Percentiles rank a stretch among this genome's conserved stretches.
Evolutionary conservation across 2,797 vertebrate species (phyloP).

Genomic region (Catharus ustulatus): DNA sequence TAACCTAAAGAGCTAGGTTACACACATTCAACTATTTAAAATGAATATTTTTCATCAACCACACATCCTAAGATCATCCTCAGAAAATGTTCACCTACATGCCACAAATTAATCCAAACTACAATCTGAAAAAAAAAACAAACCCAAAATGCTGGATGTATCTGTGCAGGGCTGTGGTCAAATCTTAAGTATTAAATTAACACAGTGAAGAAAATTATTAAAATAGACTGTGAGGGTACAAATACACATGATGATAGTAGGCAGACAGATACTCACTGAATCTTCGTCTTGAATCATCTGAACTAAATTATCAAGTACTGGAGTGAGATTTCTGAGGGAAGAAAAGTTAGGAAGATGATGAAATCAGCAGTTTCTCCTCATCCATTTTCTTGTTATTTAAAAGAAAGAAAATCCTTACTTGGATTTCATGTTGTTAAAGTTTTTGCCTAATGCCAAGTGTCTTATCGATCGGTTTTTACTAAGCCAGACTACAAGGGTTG

Average conservation of each 20-base stretch:
- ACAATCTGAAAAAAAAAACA: background rate
- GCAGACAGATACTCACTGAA: slow-evolving; percentile 85
- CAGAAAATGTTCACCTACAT: background rate
- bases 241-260: background rate
- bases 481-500: slow-evolving; percentile 93
- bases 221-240: background rate
- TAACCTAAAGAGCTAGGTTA: background rate
- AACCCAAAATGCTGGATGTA: background rate
- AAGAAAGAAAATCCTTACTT: slow-evolving; percentile 84
- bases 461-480: slow-evolving; percentile 96
- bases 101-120: background rate
- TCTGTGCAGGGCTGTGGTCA: background rate
- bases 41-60: background rate
- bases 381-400: slow-evolving; percentile 26
- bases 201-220: background rate
- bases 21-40: background rate
- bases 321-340: slow-evolving; percentile 89
- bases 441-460: slow-evolving; percentile 94
- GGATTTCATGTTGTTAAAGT: slow-evolving; percentile 99
- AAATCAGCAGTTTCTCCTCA: slow-evolving; percentile 62
- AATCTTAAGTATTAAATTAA: background rate
- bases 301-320: slow-evolving; percentile 94
- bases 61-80: background rate
- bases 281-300: slow-evolving; percentile 99
- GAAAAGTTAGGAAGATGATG: slow-evolving; percentile 68